Conservation (phyloP, 2,797 vertebrate genomes). For the Saxicola maurus region DNA sequence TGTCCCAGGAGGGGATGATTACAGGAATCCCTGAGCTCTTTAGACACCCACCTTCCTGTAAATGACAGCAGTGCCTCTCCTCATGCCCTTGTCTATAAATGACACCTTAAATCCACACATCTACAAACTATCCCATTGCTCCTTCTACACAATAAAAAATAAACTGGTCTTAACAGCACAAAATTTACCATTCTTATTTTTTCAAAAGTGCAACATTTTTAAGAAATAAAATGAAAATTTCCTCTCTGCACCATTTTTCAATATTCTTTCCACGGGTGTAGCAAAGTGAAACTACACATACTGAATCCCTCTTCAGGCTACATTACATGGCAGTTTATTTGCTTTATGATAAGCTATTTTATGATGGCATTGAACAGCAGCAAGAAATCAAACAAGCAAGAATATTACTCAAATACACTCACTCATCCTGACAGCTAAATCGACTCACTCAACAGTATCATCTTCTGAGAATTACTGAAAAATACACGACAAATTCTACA, state of each 20-base stretch:
- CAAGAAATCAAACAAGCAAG: background rate
- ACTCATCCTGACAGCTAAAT: background rate
- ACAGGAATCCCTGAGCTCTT: background rate
- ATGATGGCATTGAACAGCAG: background rate
- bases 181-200: background rate
- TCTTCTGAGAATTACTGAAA: background rate
- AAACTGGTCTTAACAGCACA: background rate
- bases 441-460: background rate
- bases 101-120: background rate
- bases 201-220: accelerated
- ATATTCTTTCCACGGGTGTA: background rate
- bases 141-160: background rate
- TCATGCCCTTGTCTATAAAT: background rate
- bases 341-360: background rate
- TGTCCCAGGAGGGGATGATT: background rate
- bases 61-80: background rate
- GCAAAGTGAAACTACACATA: background rate
- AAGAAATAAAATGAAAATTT: background rate
- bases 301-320: background rate
- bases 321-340: background rate
- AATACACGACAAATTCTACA: background rate
- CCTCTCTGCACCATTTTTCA: accelerated
- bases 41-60: background rate
- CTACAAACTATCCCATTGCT: background rate
- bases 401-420: background rate